Percentiles rank a stretch among this genome's conserved stretches.
These are phyloP conservation scores for Diabrotica virgifera DNA, from an alignment of 1,140 invertebrate genomes.

Conservation along the genomic window DNA sequence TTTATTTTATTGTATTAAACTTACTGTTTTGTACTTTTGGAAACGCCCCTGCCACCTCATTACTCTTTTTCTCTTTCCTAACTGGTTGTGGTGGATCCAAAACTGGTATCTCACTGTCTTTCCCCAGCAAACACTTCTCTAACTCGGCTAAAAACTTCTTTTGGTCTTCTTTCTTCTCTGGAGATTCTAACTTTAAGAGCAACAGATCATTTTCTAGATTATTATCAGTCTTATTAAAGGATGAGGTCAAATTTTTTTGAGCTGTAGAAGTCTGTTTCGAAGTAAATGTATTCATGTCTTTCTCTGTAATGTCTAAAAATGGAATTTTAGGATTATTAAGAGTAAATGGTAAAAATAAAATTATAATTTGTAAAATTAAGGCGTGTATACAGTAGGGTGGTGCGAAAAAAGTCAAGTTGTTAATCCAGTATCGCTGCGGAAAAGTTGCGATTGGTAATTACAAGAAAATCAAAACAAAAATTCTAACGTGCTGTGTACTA, in stretches of 20 bases:
- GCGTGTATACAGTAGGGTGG: conserved; percentile 7
- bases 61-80: conserved; percentile 9
- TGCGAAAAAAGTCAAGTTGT: too few species aligned
- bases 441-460: too few species aligned
- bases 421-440: too few species aligned
- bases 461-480: too few species aligned
- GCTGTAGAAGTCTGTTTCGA: conserved; percentile 28
- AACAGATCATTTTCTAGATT: conserved; percentile 25
- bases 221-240: conserved; percentile 15
- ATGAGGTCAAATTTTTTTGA: conserved; percentile 29
- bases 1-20: background rate
- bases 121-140: conserved; percentile 30
- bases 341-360: too few species aligned
- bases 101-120: conserved; percentile 22
- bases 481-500: too few species aligned
- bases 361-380: too few species aligned
- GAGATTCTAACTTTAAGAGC: conserved; percentile 24
- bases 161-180: conserved; percentile 14
- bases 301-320: background rate
- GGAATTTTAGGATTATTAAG: too few species aligned
- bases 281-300: conserved; percentile 21
- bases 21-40: conserved; percentile 31
- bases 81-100: conserved; percentile 21
- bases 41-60: conserved; percentile 4
- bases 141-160: conserved; percentile 32